Evolutionary conservation across 2,797 vertebrate genomes (phyloP).

Genomic region (Trichosurus vulpecula): DNA sequence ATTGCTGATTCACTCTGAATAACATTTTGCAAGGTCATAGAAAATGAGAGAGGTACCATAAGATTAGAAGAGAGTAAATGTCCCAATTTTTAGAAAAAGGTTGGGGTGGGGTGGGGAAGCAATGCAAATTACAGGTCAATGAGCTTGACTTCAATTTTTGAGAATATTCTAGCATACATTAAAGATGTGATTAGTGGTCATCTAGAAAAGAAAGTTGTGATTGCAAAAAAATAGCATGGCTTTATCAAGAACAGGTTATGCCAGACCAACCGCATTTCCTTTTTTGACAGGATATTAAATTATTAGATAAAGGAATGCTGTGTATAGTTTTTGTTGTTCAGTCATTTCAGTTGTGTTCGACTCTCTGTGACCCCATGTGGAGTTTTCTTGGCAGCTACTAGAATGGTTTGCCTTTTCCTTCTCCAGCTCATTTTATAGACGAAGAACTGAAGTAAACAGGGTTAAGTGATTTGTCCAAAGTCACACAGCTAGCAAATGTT

Average conservation of each 20-base stretch:
- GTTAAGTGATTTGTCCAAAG: background rate
- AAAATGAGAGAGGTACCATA: too few relatives aligned
- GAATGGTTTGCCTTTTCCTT: background rate
- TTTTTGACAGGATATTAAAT: background rate
- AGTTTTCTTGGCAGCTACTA: background rate
- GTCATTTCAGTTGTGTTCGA: background rate
- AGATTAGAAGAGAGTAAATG: too few relatives aligned
- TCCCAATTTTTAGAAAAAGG: too few relatives aligned
- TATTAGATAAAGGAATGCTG: background rate
- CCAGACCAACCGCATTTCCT: background rate
- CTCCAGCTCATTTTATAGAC: background rate
- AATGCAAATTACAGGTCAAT: too few relatives aligned
- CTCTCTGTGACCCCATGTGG: background rate
- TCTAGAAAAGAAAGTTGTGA: too few relatives aligned
- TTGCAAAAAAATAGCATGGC: background rate
- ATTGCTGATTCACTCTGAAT: too few relatives aligned
- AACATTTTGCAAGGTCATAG: too few relatives aligned
- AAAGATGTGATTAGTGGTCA: too few relatives aligned
- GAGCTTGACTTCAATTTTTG: too few relatives aligned
- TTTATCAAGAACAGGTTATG: background rate
- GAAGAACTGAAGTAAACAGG: background rate
- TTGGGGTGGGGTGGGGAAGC: too few relatives aligned
- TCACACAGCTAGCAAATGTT: background rate
- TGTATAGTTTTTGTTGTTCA: background rate
- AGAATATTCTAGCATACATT: too few relatives aligned